Evolutionary conservation across 2,113 vertebrate species (phyloP).

Genomic region (Sterrhoptilus dennistouni): DNA sequence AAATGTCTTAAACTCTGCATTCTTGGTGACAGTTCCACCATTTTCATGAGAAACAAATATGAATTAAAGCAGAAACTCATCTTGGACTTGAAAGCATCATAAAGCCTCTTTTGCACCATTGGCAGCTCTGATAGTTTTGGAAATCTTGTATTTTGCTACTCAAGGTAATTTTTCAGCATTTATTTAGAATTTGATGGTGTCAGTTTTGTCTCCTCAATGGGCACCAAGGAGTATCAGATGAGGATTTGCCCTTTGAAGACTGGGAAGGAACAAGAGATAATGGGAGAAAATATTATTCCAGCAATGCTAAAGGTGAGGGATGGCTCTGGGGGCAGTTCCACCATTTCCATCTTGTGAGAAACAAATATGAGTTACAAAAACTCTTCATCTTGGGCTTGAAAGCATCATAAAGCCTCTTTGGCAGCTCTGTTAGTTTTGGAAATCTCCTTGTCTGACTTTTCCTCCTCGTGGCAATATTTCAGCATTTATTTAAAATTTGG

Average conservation of each 20-base stretch:
- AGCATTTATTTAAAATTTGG: neutral
- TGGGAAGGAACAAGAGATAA: neutral
- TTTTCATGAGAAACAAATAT: neutral
- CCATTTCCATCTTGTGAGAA: neutral
- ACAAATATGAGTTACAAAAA: neutral
- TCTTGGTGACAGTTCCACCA: neutral
- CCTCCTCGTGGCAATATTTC: neutral
- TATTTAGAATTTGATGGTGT: neutral
- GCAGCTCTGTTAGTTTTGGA: neutral
- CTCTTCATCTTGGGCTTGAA: neutral
- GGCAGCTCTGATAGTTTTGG: neutral
- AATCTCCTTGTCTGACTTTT: neutral
- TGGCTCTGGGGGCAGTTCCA: too few relatives aligned
- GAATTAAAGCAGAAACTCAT: neutral
- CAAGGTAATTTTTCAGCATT: neutral
- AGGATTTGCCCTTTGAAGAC: neutral
- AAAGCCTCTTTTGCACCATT: neutral
- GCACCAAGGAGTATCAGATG: neutral
- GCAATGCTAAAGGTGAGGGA: neutral
- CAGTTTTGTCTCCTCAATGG: rapidly evolving
- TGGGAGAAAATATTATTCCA: neutral
- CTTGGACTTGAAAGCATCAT: neutral
- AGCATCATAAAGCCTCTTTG: neutral
- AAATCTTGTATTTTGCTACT: neutral
- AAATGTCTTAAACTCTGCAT: neutral